These are phyloP conservation scores for Eurois occulta DNA, from an alignment of 2,888 invertebrate species.

Conservation along the genomic window DNA sequence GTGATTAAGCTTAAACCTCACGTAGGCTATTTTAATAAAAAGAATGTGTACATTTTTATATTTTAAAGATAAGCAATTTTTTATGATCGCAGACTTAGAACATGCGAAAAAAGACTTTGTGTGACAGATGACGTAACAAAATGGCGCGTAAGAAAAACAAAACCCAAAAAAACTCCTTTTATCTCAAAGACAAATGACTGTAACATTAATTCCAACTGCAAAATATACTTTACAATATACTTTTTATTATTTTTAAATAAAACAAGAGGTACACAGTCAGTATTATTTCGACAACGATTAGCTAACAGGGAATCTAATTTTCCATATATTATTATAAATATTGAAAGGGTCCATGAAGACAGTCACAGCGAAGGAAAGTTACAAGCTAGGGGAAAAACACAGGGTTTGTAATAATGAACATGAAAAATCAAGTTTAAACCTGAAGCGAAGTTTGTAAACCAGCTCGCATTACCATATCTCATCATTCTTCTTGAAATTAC, in stretches of 20 bases:
- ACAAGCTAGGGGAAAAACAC: constrained; percentile 56
- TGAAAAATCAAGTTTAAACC: constrained; percentile 50
- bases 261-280: constrained; percentile 79
- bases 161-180: constrained; percentile 72
- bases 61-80: constrained; percentile 52
- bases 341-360: constrained; percentile 64
- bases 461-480: constrained; percentile 32
- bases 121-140: constrained; percentile 62
- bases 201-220: constrained; percentile 80
- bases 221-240: constrained; percentile 71
- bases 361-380: constrained; percentile 63
- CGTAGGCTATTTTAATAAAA: constrained; percentile 64
- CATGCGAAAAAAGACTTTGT: constrained; percentile 38
- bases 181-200: constrained; percentile 79
- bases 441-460: constrained; percentile 26
- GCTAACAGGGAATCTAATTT: constrained; percentile 82
- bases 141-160: constrained; percentile 66
- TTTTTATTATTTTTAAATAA: constrained; percentile 77
- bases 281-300: constrained; percentile 81
- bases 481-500: constrained; percentile 57
- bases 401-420: constrained; percentile 55
- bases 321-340: constrained; percentile 72
- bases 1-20: constrained; percentile 61
- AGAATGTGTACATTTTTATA: constrained; percentile 58
- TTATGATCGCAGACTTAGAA: constrained; percentile 40